phyloP scores from a whole-genome alignment of 2,888 invertebrate species.

The Microchrysa polita region DNA sequence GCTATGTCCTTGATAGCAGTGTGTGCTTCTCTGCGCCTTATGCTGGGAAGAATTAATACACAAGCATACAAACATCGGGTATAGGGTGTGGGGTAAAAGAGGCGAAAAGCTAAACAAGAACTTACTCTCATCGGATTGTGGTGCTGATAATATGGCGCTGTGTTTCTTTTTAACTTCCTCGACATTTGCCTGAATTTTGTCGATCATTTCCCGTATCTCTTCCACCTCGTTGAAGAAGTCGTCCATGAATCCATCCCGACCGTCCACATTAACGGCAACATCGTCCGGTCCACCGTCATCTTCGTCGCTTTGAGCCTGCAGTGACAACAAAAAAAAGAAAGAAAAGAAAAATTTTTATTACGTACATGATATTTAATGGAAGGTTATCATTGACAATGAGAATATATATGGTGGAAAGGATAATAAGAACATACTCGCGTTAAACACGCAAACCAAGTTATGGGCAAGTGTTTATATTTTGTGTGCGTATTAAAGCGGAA shows the following conservation, averaged over 20 bases:
- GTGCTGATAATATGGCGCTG: slow-evolving; percentile 98
- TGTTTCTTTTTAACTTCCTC: slow-evolving; percentile 99
- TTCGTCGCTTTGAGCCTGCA: slow-evolving; percentile 96
- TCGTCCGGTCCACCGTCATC: slow-evolving; percentile 96
- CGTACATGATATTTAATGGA: not conserved
- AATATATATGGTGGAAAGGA: not conserved
- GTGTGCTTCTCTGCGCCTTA: not conserved
- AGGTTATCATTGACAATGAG: not conserved
- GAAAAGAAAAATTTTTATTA: slow-evolving; percentile 47
- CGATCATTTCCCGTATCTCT: slow-evolving; percentile 99
- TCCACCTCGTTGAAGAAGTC: slow-evolving; percentile 99
- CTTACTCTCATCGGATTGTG: slow-evolving; percentile 98
- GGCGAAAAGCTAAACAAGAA: slow-evolving; percentile 53
- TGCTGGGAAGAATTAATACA: not conserved
- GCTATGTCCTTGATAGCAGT: not conserved
- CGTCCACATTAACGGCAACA: slow-evolving; percentile 95
- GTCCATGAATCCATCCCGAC: slow-evolving; percentile 95
- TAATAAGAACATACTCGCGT: not conserved
- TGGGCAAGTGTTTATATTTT: too few relatives aligned
- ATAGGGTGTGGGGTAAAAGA: too few relatives aligned
- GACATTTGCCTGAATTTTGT: slow-evolving; percentile 98
- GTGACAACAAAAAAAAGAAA: slow-evolving; percentile 51
- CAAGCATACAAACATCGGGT: too few relatives aligned
- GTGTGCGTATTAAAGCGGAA: too few relatives aligned
- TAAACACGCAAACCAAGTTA: too few relatives aligned